phyloP scores from a whole-genome alignment of 2,797 vertebrate species.

The Scarus forsteni region DNA sequence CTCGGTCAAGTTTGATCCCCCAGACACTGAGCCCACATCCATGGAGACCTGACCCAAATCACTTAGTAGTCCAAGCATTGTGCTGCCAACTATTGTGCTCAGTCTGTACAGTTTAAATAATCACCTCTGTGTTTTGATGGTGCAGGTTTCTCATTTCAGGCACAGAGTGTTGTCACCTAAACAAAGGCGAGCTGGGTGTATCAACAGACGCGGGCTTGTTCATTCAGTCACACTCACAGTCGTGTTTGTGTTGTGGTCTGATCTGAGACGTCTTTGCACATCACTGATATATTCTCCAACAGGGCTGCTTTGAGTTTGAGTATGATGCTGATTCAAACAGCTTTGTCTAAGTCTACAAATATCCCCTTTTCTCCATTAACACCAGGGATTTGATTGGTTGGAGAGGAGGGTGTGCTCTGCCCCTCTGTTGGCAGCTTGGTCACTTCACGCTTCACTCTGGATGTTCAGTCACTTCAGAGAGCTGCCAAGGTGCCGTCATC shows the following conservation, averaged over 20 bases:
- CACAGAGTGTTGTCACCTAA: conserved; percentile 36
- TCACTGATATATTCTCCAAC: background rate
- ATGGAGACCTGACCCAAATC: conserved; percentile 13
- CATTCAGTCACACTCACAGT: background rate
- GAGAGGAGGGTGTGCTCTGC: conserved; percentile 43
- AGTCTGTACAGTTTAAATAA: conserved; percentile 5
- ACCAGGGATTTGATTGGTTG: conserved; percentile 48
- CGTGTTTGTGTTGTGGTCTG: background rate
- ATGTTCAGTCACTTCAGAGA: conserved; percentile 8
- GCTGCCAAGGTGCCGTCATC: too few species aligned
- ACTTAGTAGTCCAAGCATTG: background rate
- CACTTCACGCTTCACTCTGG: conserved; percentile 32
- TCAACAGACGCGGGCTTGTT: conserved; percentile 23
- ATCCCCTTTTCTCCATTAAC: background rate
- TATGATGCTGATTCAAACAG: background rate
- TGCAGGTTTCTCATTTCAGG: conserved; percentile 20
- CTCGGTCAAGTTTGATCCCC: conserved; percentile 6
- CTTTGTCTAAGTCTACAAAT: background rate
- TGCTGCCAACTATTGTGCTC: conserved; percentile 2
- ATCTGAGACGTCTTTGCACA: background rate
- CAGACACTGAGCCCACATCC: background rate
- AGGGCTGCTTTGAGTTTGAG: background rate
- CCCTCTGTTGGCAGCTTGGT: conserved; percentile 11
- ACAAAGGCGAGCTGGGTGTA: conserved; percentile 29
- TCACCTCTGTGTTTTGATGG: background rate